Conservation (phyloP, 2,888 invertebrate genomes). For the Torymus texanus region DNA sequence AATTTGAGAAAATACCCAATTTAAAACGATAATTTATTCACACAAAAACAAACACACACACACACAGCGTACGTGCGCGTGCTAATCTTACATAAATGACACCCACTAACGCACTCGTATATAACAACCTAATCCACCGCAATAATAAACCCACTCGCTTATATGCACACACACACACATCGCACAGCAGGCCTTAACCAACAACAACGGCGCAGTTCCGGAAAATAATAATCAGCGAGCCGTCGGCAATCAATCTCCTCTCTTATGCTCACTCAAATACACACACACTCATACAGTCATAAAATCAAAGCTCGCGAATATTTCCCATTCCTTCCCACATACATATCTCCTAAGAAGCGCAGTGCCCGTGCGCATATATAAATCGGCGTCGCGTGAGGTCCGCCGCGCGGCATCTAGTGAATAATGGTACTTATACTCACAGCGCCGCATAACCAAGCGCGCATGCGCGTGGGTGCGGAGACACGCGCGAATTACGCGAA, state of each 20-base stretch:
- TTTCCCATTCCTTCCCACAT: conserved; percentile 5
- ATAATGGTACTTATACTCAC: conserved; percentile 32
- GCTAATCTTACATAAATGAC: too few species aligned
- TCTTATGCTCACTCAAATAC: too few species aligned
- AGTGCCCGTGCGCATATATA: not conserved
- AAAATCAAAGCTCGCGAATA: conserved; percentile 22
- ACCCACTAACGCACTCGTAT: too few species aligned
- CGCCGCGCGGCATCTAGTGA: conserved; percentile 10
- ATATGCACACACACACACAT: not conserved
- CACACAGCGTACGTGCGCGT: too few species aligned
- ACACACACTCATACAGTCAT: too few species aligned
- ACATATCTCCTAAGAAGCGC: too few species aligned
- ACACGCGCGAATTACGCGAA: conserved; percentile 38
- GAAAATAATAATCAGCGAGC: conserved; percentile 30
- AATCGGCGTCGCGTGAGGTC: conserved; percentile 47
- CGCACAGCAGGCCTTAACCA: not conserved
- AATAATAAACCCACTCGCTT: not conserved
- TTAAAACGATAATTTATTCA: too few species aligned
- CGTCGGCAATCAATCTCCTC: conserved; percentile 21
- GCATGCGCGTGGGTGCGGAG: conserved; percentile 10
- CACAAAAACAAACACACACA: too few species aligned
- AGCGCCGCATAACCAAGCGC: not conserved
- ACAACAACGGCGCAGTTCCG: conserved; percentile 22
- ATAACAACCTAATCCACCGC: too few species aligned
- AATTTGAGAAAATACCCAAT: too few species aligned